Evolutionary conservation across 2,797 vertebrate genomes (phyloP).

Genomic region (Girardinus metallicus): DNA sequence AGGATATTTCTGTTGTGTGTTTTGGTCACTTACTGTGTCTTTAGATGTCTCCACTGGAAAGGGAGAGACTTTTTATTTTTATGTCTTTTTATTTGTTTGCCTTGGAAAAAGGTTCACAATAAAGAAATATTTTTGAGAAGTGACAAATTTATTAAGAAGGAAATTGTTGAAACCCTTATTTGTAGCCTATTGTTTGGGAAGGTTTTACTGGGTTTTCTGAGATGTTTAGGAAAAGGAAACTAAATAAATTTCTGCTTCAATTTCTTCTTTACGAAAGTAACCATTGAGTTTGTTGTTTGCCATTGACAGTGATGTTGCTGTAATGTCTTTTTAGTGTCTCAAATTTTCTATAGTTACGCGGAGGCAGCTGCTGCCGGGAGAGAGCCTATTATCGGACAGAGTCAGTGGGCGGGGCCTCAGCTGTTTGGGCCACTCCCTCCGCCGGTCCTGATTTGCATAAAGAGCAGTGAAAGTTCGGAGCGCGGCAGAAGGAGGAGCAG

Average conservation of each 20-base stretch:
- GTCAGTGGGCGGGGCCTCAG: conserved; percentile 46
- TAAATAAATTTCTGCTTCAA: background rate
- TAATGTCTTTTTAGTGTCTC: background rate
- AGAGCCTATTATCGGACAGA: conserved; percentile 5
- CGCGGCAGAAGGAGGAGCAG: conserved; percentile 17
- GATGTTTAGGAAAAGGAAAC: background rate
- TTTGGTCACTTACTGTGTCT: background rate
- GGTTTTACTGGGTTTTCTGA: background rate
- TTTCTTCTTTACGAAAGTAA: background rate
- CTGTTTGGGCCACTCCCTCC: background rate
- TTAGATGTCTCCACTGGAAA: background rate
- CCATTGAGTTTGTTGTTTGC: background rate
- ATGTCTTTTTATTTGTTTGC: background rate
- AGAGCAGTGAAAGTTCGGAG: conserved; percentile 63
- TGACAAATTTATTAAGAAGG: background rate
- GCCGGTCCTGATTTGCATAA: background rate
- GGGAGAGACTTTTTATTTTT: background rate
- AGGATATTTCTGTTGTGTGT: background rate
- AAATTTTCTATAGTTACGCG: background rate
- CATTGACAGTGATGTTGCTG: background rate
- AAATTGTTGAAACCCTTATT: background rate
- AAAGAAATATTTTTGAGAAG: background rate
- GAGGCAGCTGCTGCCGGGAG: conserved; percentile 3
- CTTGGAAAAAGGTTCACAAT: background rate
- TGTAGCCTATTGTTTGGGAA: background rate